Evolutionary conservation across 2,113 vertebrate genomes (phyloP), one percentile per base, ranked within the genome.

Genomic region (Corynorhinus townsendii): DNA sequence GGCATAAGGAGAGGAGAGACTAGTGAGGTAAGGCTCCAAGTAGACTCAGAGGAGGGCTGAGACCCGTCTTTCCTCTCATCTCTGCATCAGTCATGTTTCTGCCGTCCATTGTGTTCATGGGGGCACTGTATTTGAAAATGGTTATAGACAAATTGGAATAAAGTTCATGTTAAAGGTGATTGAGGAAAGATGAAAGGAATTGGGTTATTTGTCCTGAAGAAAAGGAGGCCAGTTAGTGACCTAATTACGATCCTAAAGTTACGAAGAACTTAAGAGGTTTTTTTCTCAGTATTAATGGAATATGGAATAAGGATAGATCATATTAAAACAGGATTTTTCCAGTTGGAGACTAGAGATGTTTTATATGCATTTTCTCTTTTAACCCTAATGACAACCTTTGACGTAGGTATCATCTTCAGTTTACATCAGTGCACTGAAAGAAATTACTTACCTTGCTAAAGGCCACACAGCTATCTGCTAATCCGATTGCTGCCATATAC

Each of bases 211-310:
- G n/a, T 93, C 71, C 35, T 88, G 43, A 92, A 90, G 86, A 38
- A 83, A 96, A 81, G 33, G 66, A 96, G 87, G 72, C 26, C 72
- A 62, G 17, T 73, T 75, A 62, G 45, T 33, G 72, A 95, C 66
- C 87, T 52, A 76, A 85, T 95, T 89, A 91, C 72, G 76, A 15
- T 54, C 79, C 92, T 84, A 71, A 81, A 62, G 16, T 64, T 64
- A 56, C 30, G 76, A 45, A 88, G 90, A 93, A 88, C 35, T 80
- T 88, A 26, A 72, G 75, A 84, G 62, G 81, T 72, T 82, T 86
- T 45, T 20, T 6, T 11, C 59, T 71, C 47, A 83, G 9, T 45
- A 66, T 62, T 77, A 66, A 68, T 75, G 14, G 19, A 62, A 2
- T 49, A 54, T 11, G 79, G 86, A 64, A 26, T 69, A 87, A 66